These are phyloP conservation scores for Drosophila sulfurigaster DNA, from an alignment of 1,140 invertebrate species.

Conservation along the genomic window DNA sequence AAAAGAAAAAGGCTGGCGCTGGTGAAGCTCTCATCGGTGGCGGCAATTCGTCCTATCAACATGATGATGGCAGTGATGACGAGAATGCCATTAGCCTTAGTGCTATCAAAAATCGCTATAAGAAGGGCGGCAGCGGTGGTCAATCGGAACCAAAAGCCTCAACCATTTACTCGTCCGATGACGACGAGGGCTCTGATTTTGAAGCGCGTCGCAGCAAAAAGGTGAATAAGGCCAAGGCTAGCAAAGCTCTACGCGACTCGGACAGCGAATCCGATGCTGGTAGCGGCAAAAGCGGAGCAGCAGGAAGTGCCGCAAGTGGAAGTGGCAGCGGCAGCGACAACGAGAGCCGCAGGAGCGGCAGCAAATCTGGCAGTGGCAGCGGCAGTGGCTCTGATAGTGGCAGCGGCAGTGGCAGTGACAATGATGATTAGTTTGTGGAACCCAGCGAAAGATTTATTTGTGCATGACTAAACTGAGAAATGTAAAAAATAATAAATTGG, in stretches of 20 bases:
- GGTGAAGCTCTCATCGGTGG: slow-evolving; percentile 85
- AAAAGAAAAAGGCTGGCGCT: slow-evolving; percentile 88
- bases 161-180: slow-evolving; percentile 96
- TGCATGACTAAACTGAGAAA: not conserved
- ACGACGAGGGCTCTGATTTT: slow-evolving; percentile 95
- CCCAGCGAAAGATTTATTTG: not conserved
- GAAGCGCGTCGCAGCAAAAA: slow-evolving; percentile 91
- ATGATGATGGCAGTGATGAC: slow-evolving; percentile 94
- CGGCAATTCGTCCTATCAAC: slow-evolving; percentile 84
- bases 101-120: slow-evolving; percentile 98
- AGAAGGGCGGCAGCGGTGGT: slow-evolving; percentile 85
- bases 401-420: slow-evolving; percentile 66
- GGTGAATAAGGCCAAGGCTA: slow-evolving; percentile 91
- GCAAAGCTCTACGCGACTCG: slow-evolving; percentile 92
- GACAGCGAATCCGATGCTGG: slow-evolving; percentile 87
- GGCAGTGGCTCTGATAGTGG: slow-evolving; percentile 43
- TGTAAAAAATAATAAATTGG: not conserved
- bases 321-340: slow-evolving; percentile 53
- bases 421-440: slow-evolving; percentile 53
- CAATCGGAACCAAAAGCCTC: slow-evolving; percentile 86
- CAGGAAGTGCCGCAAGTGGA: slow-evolving; percentile 41
- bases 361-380: slow-evolving; percentile 59
- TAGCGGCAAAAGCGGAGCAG: slow-evolving; percentile 64
- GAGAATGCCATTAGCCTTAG: slow-evolving; percentile 95
- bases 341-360: slow-evolving; percentile 60